Base-by-base conservation (phyloP, 2,888 invertebrate species). In the Leistus spinibarbis region DNA sequence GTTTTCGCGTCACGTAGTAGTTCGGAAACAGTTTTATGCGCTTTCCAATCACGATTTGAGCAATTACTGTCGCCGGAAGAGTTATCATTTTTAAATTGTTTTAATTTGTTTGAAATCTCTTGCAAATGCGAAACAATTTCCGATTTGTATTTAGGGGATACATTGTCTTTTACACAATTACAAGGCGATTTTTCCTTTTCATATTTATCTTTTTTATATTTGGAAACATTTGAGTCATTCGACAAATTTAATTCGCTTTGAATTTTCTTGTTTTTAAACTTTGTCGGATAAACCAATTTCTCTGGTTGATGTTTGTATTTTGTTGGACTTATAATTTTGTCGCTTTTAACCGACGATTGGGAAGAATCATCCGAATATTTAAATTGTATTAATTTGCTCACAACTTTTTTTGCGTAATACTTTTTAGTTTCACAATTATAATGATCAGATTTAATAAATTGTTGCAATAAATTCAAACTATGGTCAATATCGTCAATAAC, bases 401-500 rank as follows among this genome's bases (percentile, higher is more conserved):
- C 89, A 69, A 93, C 88, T 81, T 90, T 90, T 80, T 90, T 90
- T 16, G 92, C 88, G 63, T 92, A 87, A 79, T 88, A 87, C 78
- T 90, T 90, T 82, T 91, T 92, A 3, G 90, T 86, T 53, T 87
- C 84, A 16, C 87, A 83, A 82, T 91, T 89, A 78, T 90, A 88
- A 78, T 89, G 88, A 77, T 89, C 88, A 24, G 89, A 88, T 77
- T 89, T 88, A 16, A 92, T 84, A 54, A 92, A 86, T 69, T 86
- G 87, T 80, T 89, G 89, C 2, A 93, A 81, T 63, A 91, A 82
- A 68, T 88, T 86, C 24, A 92, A 87, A 77, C 90, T 89, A 78
- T 88, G 88, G 79, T 92, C 90, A 76, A 92, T 84, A 80, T 92
- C 91, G 77, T 87, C 87, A 2, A 88, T n/a, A n/a, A n/a, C n/a